Conservation (phyloP, 2,888 invertebrate species). For the Rhogogaster chlorosoma region DNA sequence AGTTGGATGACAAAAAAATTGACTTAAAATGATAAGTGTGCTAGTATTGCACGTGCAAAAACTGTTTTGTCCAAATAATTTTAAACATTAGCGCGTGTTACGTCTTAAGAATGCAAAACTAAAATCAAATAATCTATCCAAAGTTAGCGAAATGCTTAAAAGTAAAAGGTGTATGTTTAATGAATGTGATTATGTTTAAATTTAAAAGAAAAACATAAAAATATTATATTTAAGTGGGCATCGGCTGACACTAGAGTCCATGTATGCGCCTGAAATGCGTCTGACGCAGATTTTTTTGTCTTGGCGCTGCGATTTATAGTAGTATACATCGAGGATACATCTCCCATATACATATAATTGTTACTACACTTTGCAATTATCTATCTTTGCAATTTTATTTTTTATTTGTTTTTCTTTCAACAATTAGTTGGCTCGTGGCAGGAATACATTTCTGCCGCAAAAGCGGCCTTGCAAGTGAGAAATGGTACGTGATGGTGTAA, state of each 20-base stretch:
- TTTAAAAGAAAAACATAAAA: slow-evolving; percentile 22
- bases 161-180: slow-evolving; percentile 34
- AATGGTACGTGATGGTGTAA: slow-evolving; percentile 7
- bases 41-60: not conserved
- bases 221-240: slow-evolving; percentile 40
- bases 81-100: slow-evolving; percentile 32
- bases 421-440: not conserved
- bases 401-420: not conserved
- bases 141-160: slow-evolving; percentile 43
- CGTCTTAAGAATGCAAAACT: slow-evolving; percentile 14
- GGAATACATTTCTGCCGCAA: not conserved
- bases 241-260: not conserved
- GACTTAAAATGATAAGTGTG: slow-evolving; percentile 45
- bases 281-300: slow-evolving; percentile 19
- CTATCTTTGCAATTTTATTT: not conserved
- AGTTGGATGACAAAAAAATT: slow-evolving; percentile 33
- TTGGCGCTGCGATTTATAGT: not conserved
- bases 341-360: slow-evolving; percentile 3
- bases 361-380: not conserved
- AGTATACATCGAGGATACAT: not conserved
- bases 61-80: slow-evolving; percentile 31
- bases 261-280: slow-evolving; percentile 29
- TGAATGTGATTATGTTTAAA: slow-evolving; percentile 48
- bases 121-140: slow-evolving; percentile 49
- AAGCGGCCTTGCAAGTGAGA: slow-evolving; percentile 9